Evolutionary conservation across 2,797 vertebrate genomes (phyloP), one percentile per base, ranked within the genome.

Genomic region (Crenichthys baileyi): DNA sequence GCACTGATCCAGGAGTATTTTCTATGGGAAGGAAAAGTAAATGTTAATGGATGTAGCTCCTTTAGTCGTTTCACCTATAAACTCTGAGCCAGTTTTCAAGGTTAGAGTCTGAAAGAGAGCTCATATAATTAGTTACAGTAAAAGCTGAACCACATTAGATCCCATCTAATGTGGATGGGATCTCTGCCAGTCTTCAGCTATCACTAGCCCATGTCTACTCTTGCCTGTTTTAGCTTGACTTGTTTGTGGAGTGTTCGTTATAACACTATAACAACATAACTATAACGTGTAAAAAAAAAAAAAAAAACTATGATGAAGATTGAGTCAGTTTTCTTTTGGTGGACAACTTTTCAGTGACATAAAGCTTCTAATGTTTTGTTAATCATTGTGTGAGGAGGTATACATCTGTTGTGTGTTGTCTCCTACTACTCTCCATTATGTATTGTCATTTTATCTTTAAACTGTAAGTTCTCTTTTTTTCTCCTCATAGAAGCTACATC

Each of bases 141-240:
- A n/a, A n/a, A n/a, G n/a, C n/a, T n/a, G n/a, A n/a, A n/a, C n/a
- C n/a, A n/a, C n/a, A n/a, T n/a, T n/a, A n/a, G n/a, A n/a, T n/a
- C n/a, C n/a, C n/a, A n/a, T n/a, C n/a, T n/a, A 87, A 82, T 81
- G 91, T 85, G 90, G 65, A 89, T 85, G 79, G 31, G 83, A 89
- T 89, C 83, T 79, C 82, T 90, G 91, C 89, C 90, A 92, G 81
- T 73, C 85, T 77, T 72, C 3, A 61, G 77, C 76, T 90, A 87
- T 88, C 87, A 72, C 84, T 71, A 82, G 72, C 73, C 67, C 68
- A 81, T 84, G 88, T 79, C 80, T 89, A 79, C 79, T 63, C 73
- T 48, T 89, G 81, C 81, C 83, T 83, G 79, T 83, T 76, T 85
- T 60, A 56, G 53, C 77, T 77, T 60, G 0, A 20, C 76, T 74